A percentile compares a stretch with the other conserved stretches of the same genome.
Evolutionary conservation across 2,797 vertebrate species (phyloP).

Genomic region (Anniella stebbinsi): DNA sequence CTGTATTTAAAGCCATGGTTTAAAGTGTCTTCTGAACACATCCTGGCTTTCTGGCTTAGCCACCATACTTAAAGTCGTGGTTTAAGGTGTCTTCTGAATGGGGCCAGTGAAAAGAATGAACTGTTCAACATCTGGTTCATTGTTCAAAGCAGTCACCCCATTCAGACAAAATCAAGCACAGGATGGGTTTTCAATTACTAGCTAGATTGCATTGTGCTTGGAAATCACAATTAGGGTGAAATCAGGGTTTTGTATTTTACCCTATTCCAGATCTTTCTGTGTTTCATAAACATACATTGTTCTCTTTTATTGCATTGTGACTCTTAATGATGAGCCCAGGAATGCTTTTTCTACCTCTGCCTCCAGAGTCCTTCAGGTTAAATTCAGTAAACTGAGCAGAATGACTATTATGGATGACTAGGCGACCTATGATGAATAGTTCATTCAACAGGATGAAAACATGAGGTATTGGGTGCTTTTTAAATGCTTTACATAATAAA

Average conservation of each 20-base stretch:
- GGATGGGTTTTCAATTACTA: background rate
- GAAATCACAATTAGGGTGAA: background rate
- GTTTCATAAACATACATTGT: background rate
- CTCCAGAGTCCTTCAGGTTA: background rate
- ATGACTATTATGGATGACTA: background rate
- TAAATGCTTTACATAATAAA: background rate
- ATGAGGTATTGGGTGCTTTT: background rate
- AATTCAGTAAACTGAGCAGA: background rate
- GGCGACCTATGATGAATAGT: background rate
- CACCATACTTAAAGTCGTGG: too few relatives aligned
- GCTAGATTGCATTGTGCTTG: background rate
- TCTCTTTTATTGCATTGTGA: background rate
- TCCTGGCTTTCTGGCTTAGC: too few relatives aligned
- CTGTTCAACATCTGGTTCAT: background rate
- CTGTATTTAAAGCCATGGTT: too few relatives aligned
- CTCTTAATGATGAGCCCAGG: background rate
- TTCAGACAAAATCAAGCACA: background rate
- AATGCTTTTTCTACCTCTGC: background rate
- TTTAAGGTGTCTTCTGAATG: too few relatives aligned
- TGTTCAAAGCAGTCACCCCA: background rate
- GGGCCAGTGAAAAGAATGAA: background rate
- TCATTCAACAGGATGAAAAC: background rate
- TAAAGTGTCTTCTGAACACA: too few relatives aligned
- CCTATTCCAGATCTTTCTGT: background rate
- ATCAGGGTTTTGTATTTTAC: background rate